Evolutionary conservation across 2,113 vertebrate genomes (phyloP).

Genomic region (Oophaga pumilio): DNA sequence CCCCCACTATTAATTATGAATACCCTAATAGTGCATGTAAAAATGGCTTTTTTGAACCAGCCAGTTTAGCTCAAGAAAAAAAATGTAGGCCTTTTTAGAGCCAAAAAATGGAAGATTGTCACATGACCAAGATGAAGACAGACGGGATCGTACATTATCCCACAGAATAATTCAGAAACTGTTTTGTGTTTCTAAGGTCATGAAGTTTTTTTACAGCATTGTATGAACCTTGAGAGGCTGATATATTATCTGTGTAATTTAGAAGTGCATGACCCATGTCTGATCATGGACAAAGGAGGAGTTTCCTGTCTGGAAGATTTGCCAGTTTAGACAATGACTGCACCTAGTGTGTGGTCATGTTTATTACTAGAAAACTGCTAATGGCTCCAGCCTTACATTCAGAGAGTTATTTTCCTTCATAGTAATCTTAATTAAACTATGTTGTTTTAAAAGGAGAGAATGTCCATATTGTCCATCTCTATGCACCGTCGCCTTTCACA

Average conservation of each 20-base stretch:
- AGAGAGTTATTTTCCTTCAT: background rate
- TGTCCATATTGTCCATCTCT: no score
- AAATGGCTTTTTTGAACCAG: background rate
- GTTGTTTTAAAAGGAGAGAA: no score
- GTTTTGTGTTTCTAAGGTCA: slow-evolving; percentile 5
- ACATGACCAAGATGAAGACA: background rate
- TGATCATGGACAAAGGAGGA: background rate
- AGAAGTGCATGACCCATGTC: background rate
- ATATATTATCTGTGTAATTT: slow-evolving; percentile 2
- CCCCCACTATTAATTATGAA: background rate
- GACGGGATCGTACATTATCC: background rate
- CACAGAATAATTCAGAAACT: background rate
- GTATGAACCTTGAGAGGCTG: slow-evolving; percentile 2
- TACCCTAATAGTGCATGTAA: background rate
- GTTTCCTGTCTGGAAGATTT: slow-evolving; percentile 13
- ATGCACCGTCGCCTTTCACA: no score
- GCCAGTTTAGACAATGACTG: background rate
- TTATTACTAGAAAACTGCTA: background rate
- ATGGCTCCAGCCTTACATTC: background rate
- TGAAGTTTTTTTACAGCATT: background rate
- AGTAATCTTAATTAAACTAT: background rate
- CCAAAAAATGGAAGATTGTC: background rate
- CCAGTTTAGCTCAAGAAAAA: background rate
- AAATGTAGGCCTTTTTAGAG: background rate
- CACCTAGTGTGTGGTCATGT: background rate